Conservation (phyloP, 37 sponge, comb jelly and placozoan genomes). For the Aplysina aerophoba region DNA sequence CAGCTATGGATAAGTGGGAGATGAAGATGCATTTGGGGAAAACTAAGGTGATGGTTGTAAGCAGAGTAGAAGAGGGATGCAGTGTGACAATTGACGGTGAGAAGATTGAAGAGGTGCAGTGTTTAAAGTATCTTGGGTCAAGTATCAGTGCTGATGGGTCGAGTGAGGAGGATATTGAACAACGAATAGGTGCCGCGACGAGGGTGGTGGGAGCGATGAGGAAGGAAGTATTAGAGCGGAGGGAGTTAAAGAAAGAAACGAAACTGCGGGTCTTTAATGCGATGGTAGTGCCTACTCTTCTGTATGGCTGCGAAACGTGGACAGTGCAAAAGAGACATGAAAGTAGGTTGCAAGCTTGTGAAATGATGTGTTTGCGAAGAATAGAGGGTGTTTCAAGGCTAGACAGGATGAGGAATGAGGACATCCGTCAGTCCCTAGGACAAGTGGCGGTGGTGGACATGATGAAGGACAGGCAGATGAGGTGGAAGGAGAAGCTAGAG, state of each 20-base stretch:
- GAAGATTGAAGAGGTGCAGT: constrained; percentile 19
- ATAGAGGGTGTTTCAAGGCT: no score
- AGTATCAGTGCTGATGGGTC: constrained; percentile 23
- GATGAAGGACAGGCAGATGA: no score
- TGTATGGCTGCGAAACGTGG: background rate
- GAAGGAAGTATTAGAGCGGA: constrained; percentile 5
- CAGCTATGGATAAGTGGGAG: constrained; percentile 11
- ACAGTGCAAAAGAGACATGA: constrained; percentile 17
- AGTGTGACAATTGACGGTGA: constrained; percentile 17
- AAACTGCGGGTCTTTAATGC: constrained; percentile 7
- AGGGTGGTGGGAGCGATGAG: background rate
- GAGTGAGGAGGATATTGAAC: background rate
- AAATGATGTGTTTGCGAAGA: background rate
- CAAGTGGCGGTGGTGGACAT: no score
- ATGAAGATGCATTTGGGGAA: constrained; percentile 13
- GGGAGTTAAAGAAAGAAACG: constrained; percentile 11
- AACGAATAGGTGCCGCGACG: background rate
- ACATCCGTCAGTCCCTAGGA: no score
- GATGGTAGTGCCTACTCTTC: background rate
- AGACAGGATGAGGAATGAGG: no score
- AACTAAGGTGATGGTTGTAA: constrained; percentile 8
- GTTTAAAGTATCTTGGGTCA: constrained; percentile 3
- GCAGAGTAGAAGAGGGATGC: background rate
- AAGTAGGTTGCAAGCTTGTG: constrained; percentile 15
- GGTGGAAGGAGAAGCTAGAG: no score